Percentiles rank a stretch among this genome's conserved stretches.
Conservation (phyloP, 2,888 invertebrate genomes). For the Amphipoea lucens region DNA sequence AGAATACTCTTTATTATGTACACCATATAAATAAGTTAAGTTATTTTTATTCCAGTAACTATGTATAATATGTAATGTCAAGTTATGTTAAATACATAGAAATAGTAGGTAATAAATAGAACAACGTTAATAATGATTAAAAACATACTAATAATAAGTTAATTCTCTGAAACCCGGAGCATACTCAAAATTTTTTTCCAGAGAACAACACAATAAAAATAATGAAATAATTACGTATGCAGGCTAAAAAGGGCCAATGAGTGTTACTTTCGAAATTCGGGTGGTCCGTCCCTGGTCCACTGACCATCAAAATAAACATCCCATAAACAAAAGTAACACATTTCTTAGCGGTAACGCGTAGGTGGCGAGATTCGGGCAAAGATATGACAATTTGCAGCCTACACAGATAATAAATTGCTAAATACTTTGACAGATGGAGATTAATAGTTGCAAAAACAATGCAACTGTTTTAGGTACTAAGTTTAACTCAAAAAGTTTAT, state of each 20-base stretch:
- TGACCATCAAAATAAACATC: conserved; percentile 70
- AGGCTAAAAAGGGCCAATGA: conserved; percentile 29
- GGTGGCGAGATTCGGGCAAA: conserved; percentile 73
- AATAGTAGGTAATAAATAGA: too few relatives aligned
- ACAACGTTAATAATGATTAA: not conserved
- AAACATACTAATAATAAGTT: conserved; percentile 2
- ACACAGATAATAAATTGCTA: conserved; percentile 69
- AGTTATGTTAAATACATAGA: too few relatives aligned
- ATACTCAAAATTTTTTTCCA: not conserved
- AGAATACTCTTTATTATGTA: too few relatives aligned
- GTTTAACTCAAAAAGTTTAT: conserved; percentile 15
- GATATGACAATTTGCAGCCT: conserved; percentile 76
- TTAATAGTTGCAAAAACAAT: conserved; percentile 72
- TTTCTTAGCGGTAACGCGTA: conserved; percentile 71
- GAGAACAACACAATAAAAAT: conserved; percentile 25
- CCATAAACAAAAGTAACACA: conserved; percentile 71
- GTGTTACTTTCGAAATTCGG: conserved; percentile 54
- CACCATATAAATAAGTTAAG: too few relatives aligned
- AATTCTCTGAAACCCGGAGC: not conserved
- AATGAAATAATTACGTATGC: conserved; percentile 51
- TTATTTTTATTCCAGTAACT: not conserved
- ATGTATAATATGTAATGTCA: too few relatives aligned
- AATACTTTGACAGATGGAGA: conserved; percentile 82
- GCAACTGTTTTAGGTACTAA: conserved; percentile 33
- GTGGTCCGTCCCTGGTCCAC: conserved; percentile 52